Base-by-base conservation (phyloP, 1,140 invertebrate species). In the Bombus vancouverensis region DNA sequence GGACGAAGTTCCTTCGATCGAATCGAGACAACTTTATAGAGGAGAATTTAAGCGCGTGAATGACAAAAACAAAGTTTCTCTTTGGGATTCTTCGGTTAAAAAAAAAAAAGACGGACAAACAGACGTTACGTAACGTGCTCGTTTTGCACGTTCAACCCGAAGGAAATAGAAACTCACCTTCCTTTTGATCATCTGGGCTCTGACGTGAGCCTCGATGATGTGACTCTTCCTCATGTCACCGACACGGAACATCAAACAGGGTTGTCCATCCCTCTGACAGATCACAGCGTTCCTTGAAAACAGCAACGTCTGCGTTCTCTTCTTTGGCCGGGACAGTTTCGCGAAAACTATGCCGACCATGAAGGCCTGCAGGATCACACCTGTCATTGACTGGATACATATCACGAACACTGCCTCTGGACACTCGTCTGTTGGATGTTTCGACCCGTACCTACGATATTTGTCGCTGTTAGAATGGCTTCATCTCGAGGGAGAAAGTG, bases 201-300 rank as follows among this genome's bases (percentile, higher is more conserved):
- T 95, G 13, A 99, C 97, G 86, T 97, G 97, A 0, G 98, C 98
- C 65, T 98, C 98, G 75, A 99, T 99, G 75, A 99, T 98, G 94
- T 99, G 99, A 12, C 98, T 99, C 94, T 99, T 99, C 75, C 99
- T 96, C 98, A 99, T 99, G 95, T 99, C 99, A 12, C 99, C 99
- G 6, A 99, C 98, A 13, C 99, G 96, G 95, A 99, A 99, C 97
- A 99, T 98, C 22, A 99, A 95, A 92, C 98, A 98, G 4, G 99
- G 95, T 85, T 98, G 96, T 3, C 98, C 98, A 92, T 99, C 98
- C 77, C 99, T 96, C 92, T 98, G 97, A 92, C 98, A 99, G 59
- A 99, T 97, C 1, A 99, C 98, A 1, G 98, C 98, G 92, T 99
- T 97, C 88, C 98, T 97, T 68, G 98, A 99, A 95, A 99, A 99